Evolutionary conservation across 2,888 invertebrate genomes (phyloP), one percentile per base, ranked within the genome.

Genomic region (Plagiodera versicolora): DNA sequence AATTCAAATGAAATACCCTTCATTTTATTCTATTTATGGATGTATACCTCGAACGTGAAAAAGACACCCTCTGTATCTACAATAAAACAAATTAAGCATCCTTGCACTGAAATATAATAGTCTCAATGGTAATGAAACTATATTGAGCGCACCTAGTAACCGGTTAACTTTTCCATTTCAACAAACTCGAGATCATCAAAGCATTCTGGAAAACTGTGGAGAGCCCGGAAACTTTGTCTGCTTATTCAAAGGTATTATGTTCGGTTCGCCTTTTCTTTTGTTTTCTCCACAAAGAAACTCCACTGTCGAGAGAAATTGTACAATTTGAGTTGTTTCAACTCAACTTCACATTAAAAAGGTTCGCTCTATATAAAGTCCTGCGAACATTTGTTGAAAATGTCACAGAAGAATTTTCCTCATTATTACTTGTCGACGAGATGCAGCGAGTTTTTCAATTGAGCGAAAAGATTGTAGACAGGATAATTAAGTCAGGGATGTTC

Each of bases 121-220:
- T 24, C 24, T 6, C 24, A 44, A 44, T 39, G 49, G 44, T 20
- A 45, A 53, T 10, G 61, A 58, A 61, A 55, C 54, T 64, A 59
- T 63, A 63, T 39, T 39, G 60, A 65, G 61, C 61, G 63, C 82
- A 82, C 82, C 81, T 75, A 82, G 48, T 55, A 30, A 30, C 35
- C 58, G 50, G 51, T 83, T 83, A 82, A 83, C 83, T 83, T 83
- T 84, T 84, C 83, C 83, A 82, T 83, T 80, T 82, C 83, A 81
- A 81, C 83, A 82, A 81, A 58, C 56, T 62, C 58, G 39, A 81
- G 66, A 68, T 66, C 63, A 66, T 65, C 68, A 68, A 68, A 68
- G 68, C 68, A 68, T 68, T 68, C 66, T 66, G 58, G n/a, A 47
- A 58, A 58, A 58, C 39, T 14, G 14, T 39, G 39, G 39, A 39